Evolutionary conservation across 2,113 vertebrate genomes (phyloP), one percentile per base, ranked within the genome.

Genomic region (Lepus americanus): DNA sequence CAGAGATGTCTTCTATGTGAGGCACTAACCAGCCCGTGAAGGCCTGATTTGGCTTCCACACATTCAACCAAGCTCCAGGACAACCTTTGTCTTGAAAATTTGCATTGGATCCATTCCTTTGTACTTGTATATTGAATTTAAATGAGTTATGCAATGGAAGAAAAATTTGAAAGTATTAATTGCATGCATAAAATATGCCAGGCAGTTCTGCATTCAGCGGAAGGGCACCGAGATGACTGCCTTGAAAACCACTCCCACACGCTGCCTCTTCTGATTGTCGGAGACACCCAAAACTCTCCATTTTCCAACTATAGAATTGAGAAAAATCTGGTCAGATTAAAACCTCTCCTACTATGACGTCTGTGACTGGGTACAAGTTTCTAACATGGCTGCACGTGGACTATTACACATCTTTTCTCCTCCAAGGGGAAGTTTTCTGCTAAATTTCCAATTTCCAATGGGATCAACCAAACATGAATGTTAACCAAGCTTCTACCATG

Each of bases 91-190:
- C 25, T 17, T 55, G 55, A 85, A 64, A 79, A 23, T 39, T 51
- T 2, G 12, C 36, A 63, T 59, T 86, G 87, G 44, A 59, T n/a
- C 39, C 6, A 70, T 39, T 87, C 90, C 76, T 83, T 87, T 19
- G 5, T 49, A 19, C 4, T 59, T 59, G 55, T 59, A 55, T 77
- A 13, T 74, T 0, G 83, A 96, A 96, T 53, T 51, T 83, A 96
- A 97, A 92, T 77, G 49, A 96, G 80, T 94, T 97, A 14, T 16
- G 64, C 74, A 90, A 16, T 61, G 13, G 88, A 23, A 79, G 27
- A 70, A 67, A 94, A 94, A 11, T 1, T 19, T 5, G 6, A 33
- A 76, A 81, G 67, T 88, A 59, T 31, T 14, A 44, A 53, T 6
- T 77, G 13, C 14, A 20, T 27, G 17, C 5, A 25, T 31, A 59